phyloP scores from a whole-genome alignment of 2,797 vertebrate species.

The Manis crassicaudata region DNA sequence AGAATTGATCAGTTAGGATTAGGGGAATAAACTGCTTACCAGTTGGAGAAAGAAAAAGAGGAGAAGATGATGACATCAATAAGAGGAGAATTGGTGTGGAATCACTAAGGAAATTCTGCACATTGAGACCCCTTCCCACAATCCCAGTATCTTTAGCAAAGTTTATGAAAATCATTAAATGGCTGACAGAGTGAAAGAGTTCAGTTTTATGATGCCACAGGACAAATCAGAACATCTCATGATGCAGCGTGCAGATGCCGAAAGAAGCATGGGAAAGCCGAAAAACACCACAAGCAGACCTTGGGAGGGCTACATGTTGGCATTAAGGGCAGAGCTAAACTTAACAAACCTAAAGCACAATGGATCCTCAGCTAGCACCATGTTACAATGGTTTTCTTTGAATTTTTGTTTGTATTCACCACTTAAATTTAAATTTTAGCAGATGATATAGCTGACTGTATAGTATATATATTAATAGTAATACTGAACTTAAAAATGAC shows the following conservation, averaged over 20 bases:
- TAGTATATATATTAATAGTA: background rate
- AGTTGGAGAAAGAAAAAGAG: constrained; percentile 18
- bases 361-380: background rate
- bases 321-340: background rate
- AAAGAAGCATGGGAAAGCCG: background rate
- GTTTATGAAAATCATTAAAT: background rate
- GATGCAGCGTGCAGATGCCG: background rate
- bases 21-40: background rate
- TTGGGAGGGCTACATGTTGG: background rate
- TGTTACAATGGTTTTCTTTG: background rate
- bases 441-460: background rate
- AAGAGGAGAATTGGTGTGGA: background rate
- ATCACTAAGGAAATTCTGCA: background rate
- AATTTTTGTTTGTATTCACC: background rate
- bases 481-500: background rate
- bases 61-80: background rate
- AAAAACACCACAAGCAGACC: background rate
- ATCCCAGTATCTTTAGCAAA: background rate
- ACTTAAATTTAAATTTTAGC: constrained; percentile 16
- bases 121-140: background rate
- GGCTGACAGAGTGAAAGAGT: background rate
- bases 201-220: background rate
- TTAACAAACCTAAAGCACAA: background rate
- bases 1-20: background rate
- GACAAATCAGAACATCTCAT: background rate